A percentile compares a stretch with the other conserved stretches of the same genome.
These are phyloP conservation scores for Emydocephalus ijimae DNA, from an alignment of 2,113 vertebrate genomes.

Conservation along the genomic window DNA sequence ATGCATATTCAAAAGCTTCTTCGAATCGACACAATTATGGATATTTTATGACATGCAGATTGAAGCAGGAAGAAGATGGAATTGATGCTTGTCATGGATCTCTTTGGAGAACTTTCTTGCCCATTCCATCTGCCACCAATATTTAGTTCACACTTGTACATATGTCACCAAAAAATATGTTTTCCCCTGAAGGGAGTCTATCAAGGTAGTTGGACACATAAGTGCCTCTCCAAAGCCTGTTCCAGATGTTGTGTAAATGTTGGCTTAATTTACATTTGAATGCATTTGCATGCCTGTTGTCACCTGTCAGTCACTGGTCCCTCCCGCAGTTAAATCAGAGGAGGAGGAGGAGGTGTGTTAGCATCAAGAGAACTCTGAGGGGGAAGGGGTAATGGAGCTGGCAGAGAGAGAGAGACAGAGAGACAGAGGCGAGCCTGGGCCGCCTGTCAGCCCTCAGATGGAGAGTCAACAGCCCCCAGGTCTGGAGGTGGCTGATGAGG, in stretches of 20 bases:
- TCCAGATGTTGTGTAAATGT: neutral
- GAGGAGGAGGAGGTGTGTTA: no score
- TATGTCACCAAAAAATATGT: neutral
- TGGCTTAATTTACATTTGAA: neutral
- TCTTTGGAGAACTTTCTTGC: neutral
- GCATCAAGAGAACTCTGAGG: no score
- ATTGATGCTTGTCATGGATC: accelerated
- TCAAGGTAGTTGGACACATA: neutral
- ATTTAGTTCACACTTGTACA: neutral
- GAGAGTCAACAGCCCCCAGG: no score
- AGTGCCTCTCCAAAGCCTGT: neutral
- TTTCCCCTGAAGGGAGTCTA: neutral
- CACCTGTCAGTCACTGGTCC: no score
- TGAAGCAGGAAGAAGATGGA: neutral
- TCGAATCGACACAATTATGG: neutral
- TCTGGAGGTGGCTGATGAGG: no score
- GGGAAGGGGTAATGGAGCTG: no score
- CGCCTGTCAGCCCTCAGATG: no score
- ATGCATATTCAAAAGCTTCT: neutral
- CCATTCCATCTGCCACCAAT: neutral
- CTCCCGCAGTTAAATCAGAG: no score
- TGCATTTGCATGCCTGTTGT: no score
- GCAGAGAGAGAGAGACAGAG: no score
- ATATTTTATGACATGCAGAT: neutral
- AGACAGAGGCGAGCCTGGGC: no score